Evolutionary conservation across 2,888 invertebrate species (phyloP).

Genomic region (Malthinus seriepunctatus): DNA sequence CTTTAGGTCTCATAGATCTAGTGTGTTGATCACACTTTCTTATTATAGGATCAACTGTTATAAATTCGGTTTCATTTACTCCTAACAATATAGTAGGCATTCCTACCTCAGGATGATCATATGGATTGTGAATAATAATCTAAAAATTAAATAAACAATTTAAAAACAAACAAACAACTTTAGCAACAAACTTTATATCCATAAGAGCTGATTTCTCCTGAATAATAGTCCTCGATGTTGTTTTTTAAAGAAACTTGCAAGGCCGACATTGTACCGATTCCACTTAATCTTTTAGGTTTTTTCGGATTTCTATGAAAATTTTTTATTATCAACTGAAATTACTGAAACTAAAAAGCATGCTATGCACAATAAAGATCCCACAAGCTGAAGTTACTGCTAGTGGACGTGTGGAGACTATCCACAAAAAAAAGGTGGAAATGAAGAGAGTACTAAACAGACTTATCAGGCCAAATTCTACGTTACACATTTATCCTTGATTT

Average conservation of each 20-base stretch:
- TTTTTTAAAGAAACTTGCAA: conserved; percentile 63
- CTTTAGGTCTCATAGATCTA: conserved; percentile 53
- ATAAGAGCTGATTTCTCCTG: conserved; percentile 61
- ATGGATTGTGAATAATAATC: conserved; percentile 67
- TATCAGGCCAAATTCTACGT: too few species aligned
- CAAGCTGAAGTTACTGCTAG: too few species aligned
- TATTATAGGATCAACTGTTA: conserved; percentile 67
- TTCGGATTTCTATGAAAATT: conserved; percentile 41
- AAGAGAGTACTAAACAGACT: too few species aligned
- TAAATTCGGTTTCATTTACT: conserved; percentile 61
- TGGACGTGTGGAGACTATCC: too few species aligned
- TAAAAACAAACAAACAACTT: background rate
- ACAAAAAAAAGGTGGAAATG: too few species aligned
- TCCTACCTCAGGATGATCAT: conserved; percentile 66
- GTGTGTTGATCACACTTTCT: conserved; percentile 61
- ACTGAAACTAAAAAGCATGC: conserved; percentile 40
- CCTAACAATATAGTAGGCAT: conserved; percentile 63
- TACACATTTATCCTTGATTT: too few species aligned
- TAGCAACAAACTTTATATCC: conserved; percentile 61
- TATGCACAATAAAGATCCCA: too few species aligned
- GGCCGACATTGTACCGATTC: conserved; percentile 71
- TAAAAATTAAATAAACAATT: conserved; percentile 39
- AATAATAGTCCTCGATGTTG: conserved; percentile 64
- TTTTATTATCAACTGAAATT: background rate
- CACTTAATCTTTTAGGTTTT: conserved; percentile 63